phyloP scores from a whole-genome alignment of 1,140 invertebrate species.

The Trichonephila clavata region DNA sequence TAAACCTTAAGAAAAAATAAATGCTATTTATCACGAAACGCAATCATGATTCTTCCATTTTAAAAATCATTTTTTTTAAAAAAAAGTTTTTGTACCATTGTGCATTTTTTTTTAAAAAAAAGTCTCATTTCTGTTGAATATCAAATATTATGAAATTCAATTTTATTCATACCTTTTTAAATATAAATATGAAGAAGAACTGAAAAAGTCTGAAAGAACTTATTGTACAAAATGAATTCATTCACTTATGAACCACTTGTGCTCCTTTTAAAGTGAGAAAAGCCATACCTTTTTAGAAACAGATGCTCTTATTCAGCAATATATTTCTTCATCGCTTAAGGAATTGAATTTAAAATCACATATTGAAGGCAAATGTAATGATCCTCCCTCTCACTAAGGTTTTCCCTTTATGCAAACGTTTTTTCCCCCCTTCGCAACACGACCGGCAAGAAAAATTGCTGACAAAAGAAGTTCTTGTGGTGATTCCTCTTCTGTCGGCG shows the following conservation, averaged over 20 bases:
- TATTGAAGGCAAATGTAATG: constrained; percentile 60
- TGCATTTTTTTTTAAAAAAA: neutral
- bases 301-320: constrained; percentile 48
- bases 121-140: neutral
- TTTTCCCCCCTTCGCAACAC: constrained; percentile 26
- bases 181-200: neutral
- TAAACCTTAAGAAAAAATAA: too few species aligned
- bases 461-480: constrained; percentile 66
- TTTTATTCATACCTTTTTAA: neutral
- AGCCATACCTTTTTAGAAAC: constrained; percentile 34
- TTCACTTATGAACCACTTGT: neutral
- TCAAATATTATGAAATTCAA: neutral
- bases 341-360: constrained; percentile 72
- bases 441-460: constrained; percentile 52
- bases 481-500: constrained; percentile 64
- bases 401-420: constrained; percentile 43
- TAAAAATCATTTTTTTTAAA: too few species aligned
- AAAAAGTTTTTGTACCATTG: neutral
- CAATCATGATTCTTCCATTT: too few species aligned
- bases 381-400: constrained; percentile 12
- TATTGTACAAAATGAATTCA: neutral
- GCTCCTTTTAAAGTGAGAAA: neutral
- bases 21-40: too few species aligned
- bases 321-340: constrained; percentile 22
- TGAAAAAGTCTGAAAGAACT: neutral